phyloP scores from a whole-genome alignment of 2,113 vertebrate species.

The Pavo muticus region DNA sequence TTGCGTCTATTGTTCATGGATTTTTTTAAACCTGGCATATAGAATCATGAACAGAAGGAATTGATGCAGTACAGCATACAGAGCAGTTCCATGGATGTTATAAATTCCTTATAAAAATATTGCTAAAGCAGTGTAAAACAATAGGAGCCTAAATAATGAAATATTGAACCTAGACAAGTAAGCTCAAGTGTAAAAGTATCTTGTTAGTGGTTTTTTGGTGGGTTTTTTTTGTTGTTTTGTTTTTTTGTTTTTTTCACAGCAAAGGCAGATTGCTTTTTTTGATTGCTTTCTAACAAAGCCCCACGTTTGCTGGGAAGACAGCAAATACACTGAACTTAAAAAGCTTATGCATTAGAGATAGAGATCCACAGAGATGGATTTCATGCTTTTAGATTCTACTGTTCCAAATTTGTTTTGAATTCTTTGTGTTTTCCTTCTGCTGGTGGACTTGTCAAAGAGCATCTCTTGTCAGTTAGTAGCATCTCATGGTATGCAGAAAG shows the following conservation, averaged over 20 bases:
- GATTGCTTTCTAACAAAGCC: background rate
- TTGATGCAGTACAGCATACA: background rate
- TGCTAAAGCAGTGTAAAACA: background rate
- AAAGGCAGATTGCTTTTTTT: background rate
- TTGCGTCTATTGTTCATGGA: background rate
- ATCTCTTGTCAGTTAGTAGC: background rate
- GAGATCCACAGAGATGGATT: background rate
- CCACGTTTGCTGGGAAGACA: background rate
- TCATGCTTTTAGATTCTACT: background rate
- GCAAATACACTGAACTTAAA: background rate
- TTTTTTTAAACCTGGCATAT: background rate
- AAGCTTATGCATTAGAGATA: background rate
- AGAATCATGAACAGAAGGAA: background rate
- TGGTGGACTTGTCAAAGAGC: background rate
- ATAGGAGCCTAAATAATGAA: background rate
- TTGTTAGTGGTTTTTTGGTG: background rate
- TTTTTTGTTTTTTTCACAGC: background rate
- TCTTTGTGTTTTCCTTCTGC: background rate
- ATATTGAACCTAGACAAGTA: background rate
- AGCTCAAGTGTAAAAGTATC: background rate
- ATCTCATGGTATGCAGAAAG: background rate
- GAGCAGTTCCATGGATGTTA: background rate
- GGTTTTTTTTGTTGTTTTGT: background rate
- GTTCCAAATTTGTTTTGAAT: background rate
- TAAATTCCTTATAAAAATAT: background rate